These are phyloP conservation scores for Proisotoma minuta DNA, from an alignment of 2,888 invertebrate genomes.

Conservation along the genomic window DNA sequence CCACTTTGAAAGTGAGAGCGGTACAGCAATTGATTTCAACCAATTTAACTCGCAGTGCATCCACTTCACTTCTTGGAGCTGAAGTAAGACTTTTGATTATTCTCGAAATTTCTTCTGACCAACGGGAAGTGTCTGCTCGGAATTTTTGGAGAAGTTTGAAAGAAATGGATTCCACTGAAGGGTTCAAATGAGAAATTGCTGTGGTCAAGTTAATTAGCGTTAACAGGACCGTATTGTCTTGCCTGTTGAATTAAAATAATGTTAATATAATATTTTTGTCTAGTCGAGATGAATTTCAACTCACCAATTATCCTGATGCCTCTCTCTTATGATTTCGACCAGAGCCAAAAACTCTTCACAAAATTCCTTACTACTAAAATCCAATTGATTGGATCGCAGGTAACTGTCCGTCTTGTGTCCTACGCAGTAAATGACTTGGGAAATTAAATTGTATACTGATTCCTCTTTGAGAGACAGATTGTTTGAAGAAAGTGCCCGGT, in stretches of 20 bases:
- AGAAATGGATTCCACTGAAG: not conserved
- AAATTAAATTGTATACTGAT: constrained; percentile 20
- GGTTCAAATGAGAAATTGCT: not conserved
- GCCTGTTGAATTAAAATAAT: too few relatives aligned
- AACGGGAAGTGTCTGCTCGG: constrained; percentile 8
- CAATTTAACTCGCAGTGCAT: constrained; percentile 21
- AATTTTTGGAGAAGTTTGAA: constrained; percentile 4
- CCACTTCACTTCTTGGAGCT: constrained; percentile 17
- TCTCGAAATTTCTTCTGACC: constrained; percentile 15
- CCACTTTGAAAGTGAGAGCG: constrained; percentile 16
- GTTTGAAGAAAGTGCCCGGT: constrained; percentile 12
- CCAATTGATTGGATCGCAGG: not conserved
- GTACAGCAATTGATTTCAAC: constrained; percentile 20
- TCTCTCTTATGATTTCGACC: constrained; percentile 5
- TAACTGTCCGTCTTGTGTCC: not conserved
- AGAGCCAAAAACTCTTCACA: constrained; percentile 12
- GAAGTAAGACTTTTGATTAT: constrained; percentile 13
- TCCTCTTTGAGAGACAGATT: constrained; percentile 19
- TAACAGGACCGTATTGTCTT: too few relatives aligned
- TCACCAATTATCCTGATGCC: constrained; percentile 24
- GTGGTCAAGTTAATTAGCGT: not conserved
- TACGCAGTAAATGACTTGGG: constrained; percentile 12
- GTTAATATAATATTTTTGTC: too few relatives aligned
- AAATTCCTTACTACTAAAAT: constrained; percentile 11
- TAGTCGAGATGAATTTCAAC: too few relatives aligned